phyloP scores from a whole-genome alignment of 37 sponge, comb jelly and placozoan genomes.

The Dysidea cf. avara region DNA sequence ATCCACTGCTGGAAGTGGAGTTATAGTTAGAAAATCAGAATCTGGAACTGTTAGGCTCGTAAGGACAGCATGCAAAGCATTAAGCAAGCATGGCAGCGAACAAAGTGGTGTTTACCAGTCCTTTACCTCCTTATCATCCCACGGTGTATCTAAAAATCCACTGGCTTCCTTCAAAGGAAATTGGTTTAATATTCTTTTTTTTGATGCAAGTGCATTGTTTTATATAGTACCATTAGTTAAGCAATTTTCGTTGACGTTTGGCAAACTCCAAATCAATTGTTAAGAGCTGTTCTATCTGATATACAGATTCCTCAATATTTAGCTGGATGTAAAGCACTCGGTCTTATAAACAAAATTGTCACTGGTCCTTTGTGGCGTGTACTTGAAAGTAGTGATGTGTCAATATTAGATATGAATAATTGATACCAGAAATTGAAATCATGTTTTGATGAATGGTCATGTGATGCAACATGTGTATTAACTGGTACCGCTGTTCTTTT shows the following conservation, averaged over 20 bases:
- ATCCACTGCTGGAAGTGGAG: neutral
- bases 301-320: neutral
- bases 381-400: slow-evolving; percentile 8
- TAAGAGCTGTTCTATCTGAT: slow-evolving; percentile 21
- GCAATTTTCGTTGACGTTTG: slow-evolving; percentile 18
- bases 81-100: slow-evolving; percentile 26
- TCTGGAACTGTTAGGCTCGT: slow-evolving; percentile 14
- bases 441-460: slow-evolving; percentile 14
- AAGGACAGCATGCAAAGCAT: slow-evolving; percentile 32
- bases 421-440: neutral
- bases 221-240: neutral
- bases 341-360: slow-evolving; percentile 23
- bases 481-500: slow-evolving; percentile 19
- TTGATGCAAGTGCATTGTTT: slow-evolving; percentile 33
- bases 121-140: neutral
- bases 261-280: slow-evolving; percentile 25
- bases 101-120: slow-evolving; percentile 29
- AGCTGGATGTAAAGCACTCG: slow-evolving; percentile 26
- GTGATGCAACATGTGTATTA: slow-evolving; percentile 7
- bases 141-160: slow-evolving; percentile 16
- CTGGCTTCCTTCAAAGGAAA: slow-evolving; percentile 32
- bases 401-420: slow-evolving; percentile 33
- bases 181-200: slow-evolving; percentile 43
- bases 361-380: slow-evolving; percentile 52
- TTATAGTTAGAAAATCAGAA: neutral